Evolutionary conservation across 2,888 invertebrate genomes (phyloP).

Genomic region (Hypena proboscidalis): DNA sequence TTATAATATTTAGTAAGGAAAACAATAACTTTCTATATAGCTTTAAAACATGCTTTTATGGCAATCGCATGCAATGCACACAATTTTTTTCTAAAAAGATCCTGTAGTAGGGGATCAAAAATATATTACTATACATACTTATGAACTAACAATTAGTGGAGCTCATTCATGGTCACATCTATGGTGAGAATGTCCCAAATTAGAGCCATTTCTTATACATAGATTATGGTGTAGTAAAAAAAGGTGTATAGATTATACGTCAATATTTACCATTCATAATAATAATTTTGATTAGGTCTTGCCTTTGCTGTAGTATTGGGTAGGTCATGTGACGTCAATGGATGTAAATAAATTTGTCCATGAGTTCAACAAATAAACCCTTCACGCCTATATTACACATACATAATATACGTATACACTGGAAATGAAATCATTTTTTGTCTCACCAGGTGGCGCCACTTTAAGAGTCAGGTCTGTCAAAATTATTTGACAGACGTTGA

Average conservation of each 20-base stretch:
- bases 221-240: slow-evolving; percentile 24
- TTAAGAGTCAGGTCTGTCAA: too few relatives aligned
- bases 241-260: slow-evolving; percentile 22
- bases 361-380: too few relatives aligned
- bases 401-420: too few relatives aligned
- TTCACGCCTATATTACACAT: too few relatives aligned
- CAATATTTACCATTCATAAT: slow-evolving; percentile 8
- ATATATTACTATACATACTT: slow-evolving; percentile 37
- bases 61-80: not conserved
- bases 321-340: too few relatives aligned
- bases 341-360: too few relatives aligned
- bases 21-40: too few relatives aligned
- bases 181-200: slow-evolving; percentile 46
- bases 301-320: too few relatives aligned
- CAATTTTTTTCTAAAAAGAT: not conserved
- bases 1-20: too few relatives aligned
- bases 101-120: slow-evolving; percentile 27
- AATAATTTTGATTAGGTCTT: not conserved
- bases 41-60: not conserved
- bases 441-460: too few relatives aligned
- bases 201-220: slow-evolving; percentile 18
- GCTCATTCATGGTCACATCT: slow-evolving; percentile 39
- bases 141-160: slow-evolving; percentile 45
- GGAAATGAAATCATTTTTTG: too few relatives aligned
- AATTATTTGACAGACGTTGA: too few relatives aligned